These are phyloP conservation scores for Intellagama lesueurii DNA, from an alignment of 2,797 vertebrate genomes.

Conservation along the genomic window DNA sequence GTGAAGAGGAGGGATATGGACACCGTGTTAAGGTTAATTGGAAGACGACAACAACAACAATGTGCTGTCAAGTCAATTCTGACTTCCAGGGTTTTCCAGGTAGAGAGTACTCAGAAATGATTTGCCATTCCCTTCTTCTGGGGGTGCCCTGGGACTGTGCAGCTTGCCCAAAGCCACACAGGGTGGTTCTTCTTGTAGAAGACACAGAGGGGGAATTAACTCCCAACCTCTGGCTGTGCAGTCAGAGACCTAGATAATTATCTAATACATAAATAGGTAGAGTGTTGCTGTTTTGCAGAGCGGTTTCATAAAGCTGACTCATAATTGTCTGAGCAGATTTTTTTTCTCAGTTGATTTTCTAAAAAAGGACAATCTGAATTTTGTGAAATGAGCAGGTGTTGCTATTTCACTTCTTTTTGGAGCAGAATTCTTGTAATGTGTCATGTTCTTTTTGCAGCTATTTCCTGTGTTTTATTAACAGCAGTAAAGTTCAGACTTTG, in stretches of 20 bases:
- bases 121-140: no score
- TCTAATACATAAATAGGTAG: no score
- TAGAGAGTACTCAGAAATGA: no score
- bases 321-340: background rate
- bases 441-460: background rate
- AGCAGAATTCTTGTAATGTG: background rate
- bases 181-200: no score
- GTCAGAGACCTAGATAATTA: no score
- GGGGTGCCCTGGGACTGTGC: no score
- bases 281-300: background rate
- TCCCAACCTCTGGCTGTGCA: no score
- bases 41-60: background rate
- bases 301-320: background rate
- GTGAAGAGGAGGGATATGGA: no score
- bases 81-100: no score
- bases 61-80: no score
- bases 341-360: background rate
- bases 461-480: background rate
- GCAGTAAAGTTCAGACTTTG: background rate
- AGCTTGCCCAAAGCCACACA: no score
- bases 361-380: background rate
- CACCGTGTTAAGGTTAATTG: background rate
- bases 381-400: conserved; percentile 1
- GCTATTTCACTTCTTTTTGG: background rate
- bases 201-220: no score